Percentiles rank a stretch among this genome's conserved stretches.
Evolutionary conservation across 2,888 invertebrate genomes (phyloP).

Genomic region (Tortrix viridana): DNA sequence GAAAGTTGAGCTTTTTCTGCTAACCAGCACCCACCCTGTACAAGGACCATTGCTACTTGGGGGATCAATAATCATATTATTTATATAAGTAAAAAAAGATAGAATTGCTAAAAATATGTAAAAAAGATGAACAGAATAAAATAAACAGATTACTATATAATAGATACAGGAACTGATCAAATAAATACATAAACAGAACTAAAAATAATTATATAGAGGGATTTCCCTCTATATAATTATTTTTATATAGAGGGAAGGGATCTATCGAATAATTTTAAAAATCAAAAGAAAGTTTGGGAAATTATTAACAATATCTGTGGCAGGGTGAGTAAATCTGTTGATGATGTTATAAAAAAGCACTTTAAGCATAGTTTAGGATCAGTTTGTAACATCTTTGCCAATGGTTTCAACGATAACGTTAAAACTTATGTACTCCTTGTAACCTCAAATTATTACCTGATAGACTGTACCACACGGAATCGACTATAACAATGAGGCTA

Average conservation of each 20-base stretch:
- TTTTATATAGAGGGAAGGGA: too few relatives aligned
- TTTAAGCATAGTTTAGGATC: not conserved
- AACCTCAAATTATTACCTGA: not conserved
- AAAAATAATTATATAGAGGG: not conserved
- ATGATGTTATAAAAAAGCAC: not conserved
- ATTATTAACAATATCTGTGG: not conserved
- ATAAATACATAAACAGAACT: not conserved
- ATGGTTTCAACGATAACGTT: not conserved
- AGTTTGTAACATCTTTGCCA: not conserved
- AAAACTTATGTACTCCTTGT: not conserved
- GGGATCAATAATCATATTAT: not conserved
- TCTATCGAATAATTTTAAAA: not conserved
- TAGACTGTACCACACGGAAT: not conserved
- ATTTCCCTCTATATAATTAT: too few relatives aligned
- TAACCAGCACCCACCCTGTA: too few relatives aligned
- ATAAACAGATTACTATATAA: constrained; percentile 1
- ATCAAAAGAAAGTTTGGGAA: not conserved
- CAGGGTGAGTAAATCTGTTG: not conserved
- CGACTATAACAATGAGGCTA: not conserved
- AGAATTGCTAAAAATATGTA: not conserved
- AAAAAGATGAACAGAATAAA: not conserved
- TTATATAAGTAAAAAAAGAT: not conserved
- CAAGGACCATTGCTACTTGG: too few relatives aligned
- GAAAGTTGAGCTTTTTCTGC: too few relatives aligned
- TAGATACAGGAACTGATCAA: not conserved